A percentile compares a stretch with the other conserved stretches of the same genome.
Evolutionary conservation across 2,888 invertebrate species (phyloP).

Genomic region (Machimus rusticus): DNA sequence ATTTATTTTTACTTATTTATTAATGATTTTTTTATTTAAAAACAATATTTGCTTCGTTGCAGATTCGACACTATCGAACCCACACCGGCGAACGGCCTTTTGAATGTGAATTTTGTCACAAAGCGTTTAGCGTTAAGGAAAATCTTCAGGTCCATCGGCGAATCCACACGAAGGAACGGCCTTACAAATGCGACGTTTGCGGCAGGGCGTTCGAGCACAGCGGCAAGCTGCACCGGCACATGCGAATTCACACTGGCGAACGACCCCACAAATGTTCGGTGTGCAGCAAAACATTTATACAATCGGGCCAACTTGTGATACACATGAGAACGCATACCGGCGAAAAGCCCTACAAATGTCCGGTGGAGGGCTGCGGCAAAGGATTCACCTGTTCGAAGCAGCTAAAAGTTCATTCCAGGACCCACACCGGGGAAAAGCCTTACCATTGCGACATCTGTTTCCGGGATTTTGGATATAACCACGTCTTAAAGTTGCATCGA

Average conservation of each 20-base stretch:
- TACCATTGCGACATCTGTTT: slow-evolving; percentile 92
- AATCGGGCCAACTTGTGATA: slow-evolving; percentile 89
- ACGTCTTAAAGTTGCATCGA: slow-evolving; percentile 86
- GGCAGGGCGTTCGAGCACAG: slow-evolving; percentile 90
- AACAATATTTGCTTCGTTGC: neutral
- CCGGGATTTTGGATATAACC: slow-evolving; percentile 90
- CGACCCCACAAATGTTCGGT: slow-evolving; percentile 88
- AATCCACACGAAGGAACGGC: slow-evolving; percentile 90
- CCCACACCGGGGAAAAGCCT: slow-evolving; percentile 90
- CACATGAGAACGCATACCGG: slow-evolving; percentile 89
- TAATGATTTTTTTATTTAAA: neutral
- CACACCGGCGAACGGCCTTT: slow-evolving; percentile 92
- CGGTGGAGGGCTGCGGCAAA: slow-evolving; percentile 83
- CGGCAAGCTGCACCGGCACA: slow-evolving; percentile 88
- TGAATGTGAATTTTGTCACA: slow-evolving; percentile 90
- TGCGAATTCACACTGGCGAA: slow-evolving; percentile 88
- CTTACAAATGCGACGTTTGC: slow-evolving; percentile 89
- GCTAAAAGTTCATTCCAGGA: slow-evolving; percentile 84
- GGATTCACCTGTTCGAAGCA: slow-evolving; percentile 93
- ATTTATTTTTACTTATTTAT: neutral
- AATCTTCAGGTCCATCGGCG: slow-evolving; percentile 88
- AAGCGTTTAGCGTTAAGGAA: slow-evolving; percentile 91
- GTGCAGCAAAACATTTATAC: slow-evolving; percentile 89
- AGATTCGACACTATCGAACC: slow-evolving; percentile 81
- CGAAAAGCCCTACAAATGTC: slow-evolving; percentile 86